These are phyloP conservation scores for Callionymus lyra DNA, from an alignment of 2,113 vertebrate species.

Conservation along the genomic window DNA sequence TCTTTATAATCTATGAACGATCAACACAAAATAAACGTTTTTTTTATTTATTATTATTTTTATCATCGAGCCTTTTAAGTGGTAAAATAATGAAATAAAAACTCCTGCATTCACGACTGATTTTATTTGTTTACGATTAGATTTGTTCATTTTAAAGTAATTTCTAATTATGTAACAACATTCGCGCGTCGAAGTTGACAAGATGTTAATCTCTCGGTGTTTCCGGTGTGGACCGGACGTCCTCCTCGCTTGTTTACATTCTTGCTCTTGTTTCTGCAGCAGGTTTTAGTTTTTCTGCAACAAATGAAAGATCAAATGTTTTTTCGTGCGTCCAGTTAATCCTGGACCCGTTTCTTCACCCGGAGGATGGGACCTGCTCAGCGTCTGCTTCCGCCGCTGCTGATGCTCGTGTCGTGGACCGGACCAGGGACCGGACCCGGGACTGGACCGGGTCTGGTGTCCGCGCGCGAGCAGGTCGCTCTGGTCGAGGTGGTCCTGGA, in stretches of 20 bases:
- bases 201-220: neutral
- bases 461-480: constrained; percentile 54
- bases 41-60: too few species aligned
- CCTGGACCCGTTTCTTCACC: neutral
- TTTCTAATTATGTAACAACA: too few species aligned
- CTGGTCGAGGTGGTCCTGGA: constrained; percentile 62
- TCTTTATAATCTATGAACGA: too few species aligned
- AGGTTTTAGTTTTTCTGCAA: neutral
- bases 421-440: too few species aligned
- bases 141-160: too few species aligned
- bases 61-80: too few species aligned
- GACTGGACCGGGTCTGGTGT: too few species aligned
- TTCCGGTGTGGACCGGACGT: constrained; percentile 46
- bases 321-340: neutral
- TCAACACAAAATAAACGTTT: too few species aligned
- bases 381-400: constrained; percentile 23
- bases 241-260: constrained; percentile 50
- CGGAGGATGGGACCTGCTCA: constrained; percentile 26
- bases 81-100: too few species aligned
- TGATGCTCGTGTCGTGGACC: constrained; percentile 36
- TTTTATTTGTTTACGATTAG: too few species aligned
- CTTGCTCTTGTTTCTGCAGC: neutral
- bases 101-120: too few species aligned
- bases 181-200: neutral
- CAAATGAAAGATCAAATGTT: constrained; percentile 12